Percentiles rank a stretch among this genome's conserved stretches.
phyloP scores from a whole-genome alignment of 2,113 vertebrate genomes.

The Oreochromis tanganicae region DNA sequence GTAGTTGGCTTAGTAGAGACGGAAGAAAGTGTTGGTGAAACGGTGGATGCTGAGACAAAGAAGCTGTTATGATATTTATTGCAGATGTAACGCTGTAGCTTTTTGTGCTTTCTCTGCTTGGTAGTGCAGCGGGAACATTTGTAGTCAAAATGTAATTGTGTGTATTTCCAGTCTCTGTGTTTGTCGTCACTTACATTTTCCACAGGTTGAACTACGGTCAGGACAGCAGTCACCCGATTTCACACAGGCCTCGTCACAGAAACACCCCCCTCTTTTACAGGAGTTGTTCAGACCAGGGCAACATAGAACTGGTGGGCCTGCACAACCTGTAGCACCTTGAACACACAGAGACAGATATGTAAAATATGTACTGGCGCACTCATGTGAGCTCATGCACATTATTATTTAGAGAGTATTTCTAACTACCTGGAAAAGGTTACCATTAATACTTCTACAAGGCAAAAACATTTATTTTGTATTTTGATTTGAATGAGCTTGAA shows the following conservation, averaged over 20 bases:
- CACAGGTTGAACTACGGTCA: constrained; percentile 11
- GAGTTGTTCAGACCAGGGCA: background rate
- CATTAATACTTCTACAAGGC: background rate
- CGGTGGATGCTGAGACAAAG: background rate
- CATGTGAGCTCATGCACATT: background rate
- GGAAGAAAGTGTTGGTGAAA: background rate
- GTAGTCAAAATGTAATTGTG: background rate
- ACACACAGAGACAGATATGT: background rate
- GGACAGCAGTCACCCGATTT: background rate
- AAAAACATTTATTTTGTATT: background rate
- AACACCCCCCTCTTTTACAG: background rate
- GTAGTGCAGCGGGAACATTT: background rate
- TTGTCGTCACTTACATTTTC: background rate
- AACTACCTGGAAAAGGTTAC: background rate
- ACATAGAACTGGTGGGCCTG: constrained; percentile 33
- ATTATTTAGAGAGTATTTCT: background rate
- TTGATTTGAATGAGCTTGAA: background rate
- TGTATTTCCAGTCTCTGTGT: background rate
- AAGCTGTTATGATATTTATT: background rate
- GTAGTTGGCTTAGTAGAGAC: background rate
- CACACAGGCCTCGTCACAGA: background rate
- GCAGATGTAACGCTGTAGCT: background rate
- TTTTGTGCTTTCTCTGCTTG: background rate
- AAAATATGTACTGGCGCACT: background rate
- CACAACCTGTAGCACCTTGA: constrained; percentile 28